Base-by-base conservation (phyloP, 2,113 vertebrate species). In the Hassar affinis region DNA sequence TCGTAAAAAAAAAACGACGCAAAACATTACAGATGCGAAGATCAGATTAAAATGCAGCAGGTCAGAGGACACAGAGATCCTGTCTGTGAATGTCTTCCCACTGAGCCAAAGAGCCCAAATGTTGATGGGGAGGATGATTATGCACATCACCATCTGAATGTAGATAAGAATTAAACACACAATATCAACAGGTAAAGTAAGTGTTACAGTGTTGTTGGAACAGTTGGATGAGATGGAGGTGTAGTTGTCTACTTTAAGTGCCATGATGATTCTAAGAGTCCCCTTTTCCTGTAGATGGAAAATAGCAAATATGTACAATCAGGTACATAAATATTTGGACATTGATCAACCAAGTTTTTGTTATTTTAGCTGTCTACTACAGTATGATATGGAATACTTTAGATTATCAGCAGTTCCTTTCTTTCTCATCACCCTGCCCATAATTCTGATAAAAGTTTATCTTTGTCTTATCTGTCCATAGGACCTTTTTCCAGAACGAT, bases 51-150 rank as follows among this genome's bases (percentile, higher is more conserved):
- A n/a, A 59, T 38, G 78, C 20, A 62, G 57, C 20, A 84, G 69
- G 17, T 84, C 52, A n/a, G 77, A 51, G 1, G 42, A 27, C 72
- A 62, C 27, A 42, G 68, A 69, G 7, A 42, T 7, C 14, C 35
- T 38, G 10, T 14, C 22, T 69, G 54, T 22, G 30, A 25, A 3
- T 17, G 30, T 57, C 30, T 42, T 62, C 45, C 9, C 51, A n/a
- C 66, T 54, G 45, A 61, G 20, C 51, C 38, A 79, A 42, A 84
- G 77, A 78, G 49, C 54, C n/a, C 54, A 51, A 14, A 84, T 79
- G 47, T 74, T 68, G 38, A 79, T 15, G 12, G 83, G 83, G 2
- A 79, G 52, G 42, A 72, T 9, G 38, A 84, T 15, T 56, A 38
- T 35, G 27, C 14, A 38, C 9, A 78, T 8, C 18, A 52, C 2